Conservation (phyloP, 2,888 invertebrate genomes). For the Tipula helvola region DNA sequence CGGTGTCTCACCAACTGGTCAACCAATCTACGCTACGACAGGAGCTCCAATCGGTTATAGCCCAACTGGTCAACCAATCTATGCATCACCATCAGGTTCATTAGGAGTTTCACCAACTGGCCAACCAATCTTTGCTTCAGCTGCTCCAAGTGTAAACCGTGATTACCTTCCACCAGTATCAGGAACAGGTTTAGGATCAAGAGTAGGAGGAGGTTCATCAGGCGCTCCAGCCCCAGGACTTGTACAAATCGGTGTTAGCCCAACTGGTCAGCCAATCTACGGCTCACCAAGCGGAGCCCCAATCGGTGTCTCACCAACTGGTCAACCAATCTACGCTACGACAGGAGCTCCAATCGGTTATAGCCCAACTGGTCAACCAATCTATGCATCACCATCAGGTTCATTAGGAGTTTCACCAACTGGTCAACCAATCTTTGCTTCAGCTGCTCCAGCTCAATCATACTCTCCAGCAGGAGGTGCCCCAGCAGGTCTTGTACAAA, state of each 20-base stretch:
- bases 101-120: neutral
- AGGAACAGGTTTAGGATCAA: too few species aligned
- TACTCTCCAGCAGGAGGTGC: neutral
- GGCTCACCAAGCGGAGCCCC: neutral
- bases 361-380: neutral
- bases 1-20: neutral
- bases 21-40: neutral
- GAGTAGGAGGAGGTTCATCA: too few species aligned
- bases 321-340: neutral
- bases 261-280: neutral
- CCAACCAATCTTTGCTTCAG: neutral
- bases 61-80: neutral
- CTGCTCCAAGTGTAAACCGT: neutral
- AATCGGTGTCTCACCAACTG: conserved; percentile 5
- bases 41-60: neutral
- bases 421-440: neutral
- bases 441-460: neutral
- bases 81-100: neutral
- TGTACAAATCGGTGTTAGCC: neutral
- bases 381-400: neutral
- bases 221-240: neutral
- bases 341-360: conserved; percentile 1
- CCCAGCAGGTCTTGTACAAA: neutral
- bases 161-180: neutral
- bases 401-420: neutral